A percentile compares a stretch with the other conserved stretches of the same genome.
Evolutionary conservation across 2,797 vertebrate genomes (phyloP).

Genomic region (Rhinichthys osculus): DNA sequence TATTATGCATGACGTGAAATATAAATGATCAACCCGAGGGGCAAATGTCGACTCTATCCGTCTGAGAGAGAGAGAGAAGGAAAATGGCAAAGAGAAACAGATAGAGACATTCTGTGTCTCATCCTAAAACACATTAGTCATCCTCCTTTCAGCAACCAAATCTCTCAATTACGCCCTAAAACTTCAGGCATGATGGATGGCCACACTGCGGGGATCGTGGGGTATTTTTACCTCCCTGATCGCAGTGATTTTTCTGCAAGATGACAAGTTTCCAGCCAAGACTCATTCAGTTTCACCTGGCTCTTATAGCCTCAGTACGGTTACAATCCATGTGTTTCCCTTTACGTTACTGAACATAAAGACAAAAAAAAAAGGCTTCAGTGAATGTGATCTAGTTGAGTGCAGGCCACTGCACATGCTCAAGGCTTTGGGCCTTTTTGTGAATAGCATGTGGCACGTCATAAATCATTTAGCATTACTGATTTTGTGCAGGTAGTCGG

Average conservation of each 20-base stretch:
- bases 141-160: conserved; percentile 36
- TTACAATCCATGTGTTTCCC: background rate
- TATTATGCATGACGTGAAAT: conserved; percentile 51
- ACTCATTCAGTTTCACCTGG: background rate
- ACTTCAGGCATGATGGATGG: conserved; percentile 48
- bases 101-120: conserved; percentile 22
- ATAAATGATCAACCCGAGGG: conserved; percentile 46
- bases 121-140: conserved; percentile 37
- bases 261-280: background rate
- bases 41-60: background rate
- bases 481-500: conserved; percentile 27
- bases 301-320: background rate
- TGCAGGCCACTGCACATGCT: background rate
- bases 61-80: background rate
- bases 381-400: background rate
- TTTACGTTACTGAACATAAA: background rate
- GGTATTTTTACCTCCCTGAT: conserved; percentile 45
- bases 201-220: conserved; percentile 18
- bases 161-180: conserved; percentile 32
- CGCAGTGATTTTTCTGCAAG: conserved; percentile 18
- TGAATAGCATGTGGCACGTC: conserved; percentile 10
- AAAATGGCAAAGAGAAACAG: background rate
- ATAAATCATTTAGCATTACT: conserved; percentile 29
- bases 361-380: background rate
- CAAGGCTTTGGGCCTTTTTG: background rate